A percentile compares a stretch with the other conserved stretches of the same genome.
Conservation (phyloP, 2,888 invertebrate species). For the Dioctria rufipes region DNA sequence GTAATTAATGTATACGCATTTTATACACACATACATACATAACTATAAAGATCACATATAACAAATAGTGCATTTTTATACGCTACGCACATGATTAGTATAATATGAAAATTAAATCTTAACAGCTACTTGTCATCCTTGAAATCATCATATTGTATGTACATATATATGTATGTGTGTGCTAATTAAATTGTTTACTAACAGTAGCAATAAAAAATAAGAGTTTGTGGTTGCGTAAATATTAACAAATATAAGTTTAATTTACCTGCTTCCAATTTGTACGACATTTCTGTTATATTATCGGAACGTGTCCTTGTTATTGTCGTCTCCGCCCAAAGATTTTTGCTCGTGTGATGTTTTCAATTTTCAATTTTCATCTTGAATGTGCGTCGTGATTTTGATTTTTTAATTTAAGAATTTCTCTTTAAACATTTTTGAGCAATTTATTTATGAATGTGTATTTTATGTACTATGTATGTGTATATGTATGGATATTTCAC, state of each 20-base stretch:
- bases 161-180: not conserved
- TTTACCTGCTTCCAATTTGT: constrained; percentile 2
- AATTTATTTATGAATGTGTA: not conserved
- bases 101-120: not conserved
- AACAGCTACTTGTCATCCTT: not conserved
- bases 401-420: not conserved
- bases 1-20: too few relatives aligned
- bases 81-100: not conserved
- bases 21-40: too few relatives aligned
- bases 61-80: not conserved
- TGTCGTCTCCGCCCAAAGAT: not conserved
- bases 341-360: not conserved
- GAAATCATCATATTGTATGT: not conserved
- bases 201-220: not conserved
- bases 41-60: not conserved
- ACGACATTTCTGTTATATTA: not conserved
- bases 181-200: not conserved
- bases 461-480: not conserved
- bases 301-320: not conserved
- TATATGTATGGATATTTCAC: too few relatives aligned
- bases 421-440: not conserved
- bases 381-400: not conserved
- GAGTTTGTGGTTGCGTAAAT: too few relatives aligned
- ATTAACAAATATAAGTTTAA: not conserved
- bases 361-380: not conserved